A percentile compares a stretch with the other conserved stretches of the same genome.
Conservation (phyloP, 2,888 invertebrate genomes). For the Operophtera brumata region DNA sequence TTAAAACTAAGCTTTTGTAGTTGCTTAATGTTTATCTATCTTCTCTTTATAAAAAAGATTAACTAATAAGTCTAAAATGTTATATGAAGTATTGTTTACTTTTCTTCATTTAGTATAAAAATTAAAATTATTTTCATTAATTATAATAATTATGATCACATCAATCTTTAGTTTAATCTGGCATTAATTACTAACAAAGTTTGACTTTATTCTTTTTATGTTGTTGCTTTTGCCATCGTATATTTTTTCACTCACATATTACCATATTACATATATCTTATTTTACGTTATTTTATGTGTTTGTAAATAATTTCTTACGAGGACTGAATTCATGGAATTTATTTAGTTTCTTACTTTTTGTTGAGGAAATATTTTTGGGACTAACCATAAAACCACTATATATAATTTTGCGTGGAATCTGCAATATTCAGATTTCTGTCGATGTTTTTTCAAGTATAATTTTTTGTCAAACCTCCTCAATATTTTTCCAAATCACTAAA, state of each 20-base stretch:
- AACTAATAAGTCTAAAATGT: not conserved
- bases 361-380: not conserved
- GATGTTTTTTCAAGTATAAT: no score
- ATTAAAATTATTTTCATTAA: no score
- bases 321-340: not conserved
- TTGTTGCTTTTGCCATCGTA: not conserved
- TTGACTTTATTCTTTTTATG: not conserved
- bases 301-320: slow-evolving; percentile 15
- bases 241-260: slow-evolving; percentile 44
- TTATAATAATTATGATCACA: no score
- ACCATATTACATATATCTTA: slow-evolving; percentile 39
- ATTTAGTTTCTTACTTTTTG: not conserved
- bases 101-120: no score
- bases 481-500: not conserved
- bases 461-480: no score
- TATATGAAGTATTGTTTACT: not conserved
- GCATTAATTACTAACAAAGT: not conserved
- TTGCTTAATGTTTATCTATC: slow-evolving; percentile 8
- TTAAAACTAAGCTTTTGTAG: slow-evolving; percentile 27
- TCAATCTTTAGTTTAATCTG: not conserved
- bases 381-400: no score
- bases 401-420: no score
- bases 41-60: not conserved
- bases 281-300: not conserved
- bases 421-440: no score